Conservation (phyloP, 2,113 vertebrate species). For the Mirounga angustirostris region DNA sequence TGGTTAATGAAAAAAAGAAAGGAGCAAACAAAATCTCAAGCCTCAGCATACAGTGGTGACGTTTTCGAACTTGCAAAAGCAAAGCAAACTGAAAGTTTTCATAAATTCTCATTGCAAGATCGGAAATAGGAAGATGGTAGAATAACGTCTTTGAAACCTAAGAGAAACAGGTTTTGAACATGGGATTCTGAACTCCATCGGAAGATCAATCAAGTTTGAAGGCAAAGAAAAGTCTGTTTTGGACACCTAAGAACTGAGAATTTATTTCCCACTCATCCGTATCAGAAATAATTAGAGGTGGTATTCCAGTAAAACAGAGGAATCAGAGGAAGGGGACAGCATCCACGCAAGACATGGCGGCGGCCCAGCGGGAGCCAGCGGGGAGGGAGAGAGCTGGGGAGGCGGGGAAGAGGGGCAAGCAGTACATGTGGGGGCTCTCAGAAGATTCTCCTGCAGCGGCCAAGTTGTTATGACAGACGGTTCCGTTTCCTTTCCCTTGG, state of each 20-base stretch:
- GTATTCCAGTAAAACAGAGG: not conserved
- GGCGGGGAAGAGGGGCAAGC: not conserved
- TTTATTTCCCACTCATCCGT: not conserved
- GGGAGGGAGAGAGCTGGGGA: not conserved
- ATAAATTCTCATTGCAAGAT: not conserved
- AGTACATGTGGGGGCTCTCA: fast-evolving
- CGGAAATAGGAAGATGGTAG: not conserved
- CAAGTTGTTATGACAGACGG: not conserved
- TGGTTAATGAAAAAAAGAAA: not conserved
- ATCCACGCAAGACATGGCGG: not conserved
- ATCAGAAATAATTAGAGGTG: not conserved
- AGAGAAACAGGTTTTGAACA: not conserved
- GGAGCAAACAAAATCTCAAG: not conserved
- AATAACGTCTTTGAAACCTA: not conserved
- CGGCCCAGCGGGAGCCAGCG: not conserved
- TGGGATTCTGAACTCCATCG: not conserved
- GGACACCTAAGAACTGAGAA: not conserved
- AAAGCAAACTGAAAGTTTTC: not conserved
- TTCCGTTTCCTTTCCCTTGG: not conserved
- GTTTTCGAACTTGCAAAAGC: not conserved
- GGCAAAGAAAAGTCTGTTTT: not conserved
- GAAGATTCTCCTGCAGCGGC: not conserved
- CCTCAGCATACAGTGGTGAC: not conserved
- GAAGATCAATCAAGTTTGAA: not conserved
- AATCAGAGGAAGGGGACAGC: not conserved